Evolutionary conservation across 1,140 invertebrate genomes (phyloP).

Genomic region (Lepidotrigona ventralis): DNA sequence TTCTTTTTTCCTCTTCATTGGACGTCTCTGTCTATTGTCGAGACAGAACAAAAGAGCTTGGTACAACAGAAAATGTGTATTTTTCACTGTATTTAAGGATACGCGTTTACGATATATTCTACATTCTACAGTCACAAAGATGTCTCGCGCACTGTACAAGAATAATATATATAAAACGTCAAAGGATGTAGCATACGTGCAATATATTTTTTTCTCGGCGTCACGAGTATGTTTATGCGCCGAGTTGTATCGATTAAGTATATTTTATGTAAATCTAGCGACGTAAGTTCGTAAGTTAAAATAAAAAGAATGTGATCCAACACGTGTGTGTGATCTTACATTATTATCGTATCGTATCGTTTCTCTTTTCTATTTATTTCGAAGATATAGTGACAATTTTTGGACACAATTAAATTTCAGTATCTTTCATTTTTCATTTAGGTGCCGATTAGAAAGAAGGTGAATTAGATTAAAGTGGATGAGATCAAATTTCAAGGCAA

Average conservation of each 20-base stretch:
- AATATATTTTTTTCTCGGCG: conserved; percentile 61
- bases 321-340: too few species aligned
- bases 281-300: conserved; percentile 57
- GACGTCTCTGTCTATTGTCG: too few species aligned
- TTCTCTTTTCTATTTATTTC: neutral
- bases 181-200: conserved; percentile 50
- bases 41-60: neutral
- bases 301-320: conserved; percentile 55
- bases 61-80: conserved; percentile 1
- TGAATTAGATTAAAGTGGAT: too few species aligned
- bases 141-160: conserved; percentile 28
- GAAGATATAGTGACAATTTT: neutral
- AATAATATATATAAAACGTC: neutral
- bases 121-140: neutral
- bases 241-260: conserved; percentile 57
- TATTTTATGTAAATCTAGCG: conserved; percentile 65
- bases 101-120: conserved; percentile 4
- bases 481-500: neutral
- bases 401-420: neutral
- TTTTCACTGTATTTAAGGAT: conserved; percentile 12
- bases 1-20: neutral
- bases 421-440: neutral
- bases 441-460: neutral
- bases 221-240: conserved; percentile 51
- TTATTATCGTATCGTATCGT: neutral